phyloP scores from a whole-genome alignment of 2,888 invertebrate genomes.

The Meteorus colon region DNA sequence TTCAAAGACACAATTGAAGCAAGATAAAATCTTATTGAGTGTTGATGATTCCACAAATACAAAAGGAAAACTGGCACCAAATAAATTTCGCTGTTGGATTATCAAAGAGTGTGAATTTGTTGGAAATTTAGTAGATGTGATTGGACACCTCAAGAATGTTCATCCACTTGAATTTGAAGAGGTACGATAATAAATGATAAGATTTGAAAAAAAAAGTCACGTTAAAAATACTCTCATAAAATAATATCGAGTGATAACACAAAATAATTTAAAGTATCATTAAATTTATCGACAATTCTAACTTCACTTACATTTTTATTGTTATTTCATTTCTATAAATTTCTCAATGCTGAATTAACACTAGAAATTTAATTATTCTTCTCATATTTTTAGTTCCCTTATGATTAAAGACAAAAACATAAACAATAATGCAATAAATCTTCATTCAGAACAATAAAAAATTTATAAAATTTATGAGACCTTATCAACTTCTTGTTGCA shows the following conservation, averaged over 20 bases:
- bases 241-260: no score
- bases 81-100: constrained; percentile 11
- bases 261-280: no score
- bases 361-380: no score
- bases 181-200: background rate
- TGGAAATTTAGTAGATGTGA: background rate
- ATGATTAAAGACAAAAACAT: no score
- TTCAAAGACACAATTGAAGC: background rate
- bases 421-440: no score
- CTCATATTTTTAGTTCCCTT: no score
- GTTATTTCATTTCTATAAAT: no score
- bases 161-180: constrained; percentile 22
- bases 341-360: no score
- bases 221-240: no score
- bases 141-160: background rate
- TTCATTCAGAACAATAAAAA: background rate
- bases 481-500: constrained; percentile 8
- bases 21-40: background rate
- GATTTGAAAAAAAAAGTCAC: no score
- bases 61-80: background rate
- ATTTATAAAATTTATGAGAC: background rate
- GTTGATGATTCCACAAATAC: background rate
- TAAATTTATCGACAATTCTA: no score
- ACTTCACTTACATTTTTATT: no score
- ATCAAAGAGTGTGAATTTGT: background rate